A percentile compares a stretch with the other conserved stretches of the same genome.
phyloP scores from a whole-genome alignment of 2,888 invertebrate species.

The Luperina nickerlii region DNA sequence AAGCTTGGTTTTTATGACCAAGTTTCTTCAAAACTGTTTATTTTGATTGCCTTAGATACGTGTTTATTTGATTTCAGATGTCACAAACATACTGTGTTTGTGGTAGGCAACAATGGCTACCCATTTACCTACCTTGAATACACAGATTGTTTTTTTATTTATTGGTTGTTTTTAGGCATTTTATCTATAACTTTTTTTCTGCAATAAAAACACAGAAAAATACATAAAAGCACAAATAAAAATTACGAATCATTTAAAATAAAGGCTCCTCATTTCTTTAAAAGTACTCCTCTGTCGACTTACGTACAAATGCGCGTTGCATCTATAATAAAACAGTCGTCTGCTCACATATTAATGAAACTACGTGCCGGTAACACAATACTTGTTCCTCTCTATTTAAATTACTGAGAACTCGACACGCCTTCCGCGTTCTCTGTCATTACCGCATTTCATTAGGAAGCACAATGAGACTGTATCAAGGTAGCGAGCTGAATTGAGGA shows the following conservation, averaged over 20 bases:
- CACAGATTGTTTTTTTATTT: not conserved
- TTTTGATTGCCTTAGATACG: not conserved
- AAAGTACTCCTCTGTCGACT: constrained; percentile 4
- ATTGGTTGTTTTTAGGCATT: not conserved
- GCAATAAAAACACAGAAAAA: not conserved
- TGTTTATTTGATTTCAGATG: not conserved
- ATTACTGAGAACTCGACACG: constrained; percentile 44
- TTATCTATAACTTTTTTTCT: too few relatives aligned
- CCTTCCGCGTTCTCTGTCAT: constrained; percentile 45
- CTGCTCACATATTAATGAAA: constrained; percentile 44
- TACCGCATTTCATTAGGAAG: constrained; percentile 46
- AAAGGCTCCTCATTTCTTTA: not conserved
- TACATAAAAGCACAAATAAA: not conserved
- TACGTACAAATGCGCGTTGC: constrained; percentile 20
- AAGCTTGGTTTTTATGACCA: not conserved
- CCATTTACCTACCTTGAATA: not conserved
- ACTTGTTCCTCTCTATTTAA: constrained; percentile 27
- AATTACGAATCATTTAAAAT: not conserved
- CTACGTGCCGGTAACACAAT: constrained; percentile 41
- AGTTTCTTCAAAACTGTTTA: not conserved
- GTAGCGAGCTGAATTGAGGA: constrained; percentile 18
- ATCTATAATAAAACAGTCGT: constrained; percentile 3
- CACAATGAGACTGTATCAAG: constrained; percentile 8
- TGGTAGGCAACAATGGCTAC: not conserved
- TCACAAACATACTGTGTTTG: too few relatives aligned